These are phyloP conservation scores for Anastrepha ludens DNA, from an alignment of 1,140 invertebrate species.

Conservation along the genomic window DNA sequence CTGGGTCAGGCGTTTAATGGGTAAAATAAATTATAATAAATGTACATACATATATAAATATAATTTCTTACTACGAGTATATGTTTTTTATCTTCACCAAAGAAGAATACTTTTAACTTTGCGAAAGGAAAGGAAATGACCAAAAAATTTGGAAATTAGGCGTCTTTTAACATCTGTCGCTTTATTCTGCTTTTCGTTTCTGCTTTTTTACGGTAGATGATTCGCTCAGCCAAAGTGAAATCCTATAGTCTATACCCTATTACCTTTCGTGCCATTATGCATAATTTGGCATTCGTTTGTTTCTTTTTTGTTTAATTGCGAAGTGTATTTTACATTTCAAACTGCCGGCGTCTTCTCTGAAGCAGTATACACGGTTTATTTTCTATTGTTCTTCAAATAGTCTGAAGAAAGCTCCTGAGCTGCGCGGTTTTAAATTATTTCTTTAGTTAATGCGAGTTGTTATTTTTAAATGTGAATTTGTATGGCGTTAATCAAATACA, in stretches of 20 bases:
- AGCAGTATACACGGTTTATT: not conserved
- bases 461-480: not conserved
- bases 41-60: too few species aligned
- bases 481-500: conserved; percentile 6
- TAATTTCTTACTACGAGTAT: too few species aligned
- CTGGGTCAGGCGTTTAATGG: too few species aligned
- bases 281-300: conserved; percentile 8
- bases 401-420: not conserved
- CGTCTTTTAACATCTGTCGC: not conserved
- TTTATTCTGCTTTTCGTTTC: not conserved
- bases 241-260: not conserved
- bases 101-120: too few species aligned
- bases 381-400: not conserved
- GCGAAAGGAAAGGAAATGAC: too few species aligned
- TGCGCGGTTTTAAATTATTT: not conserved
- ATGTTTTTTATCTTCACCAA: too few species aligned
- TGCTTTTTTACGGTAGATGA: not conserved
- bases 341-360: too few species aligned
- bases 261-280: not conserved
- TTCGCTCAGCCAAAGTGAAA: not conserved
- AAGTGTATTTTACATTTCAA: not conserved
- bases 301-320: not conserved
- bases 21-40: too few species aligned
- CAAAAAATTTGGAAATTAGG: too few species aligned
- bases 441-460: not conserved